Evolutionary conservation across 2,888 invertebrate genomes (phyloP).

Genomic region (Orthosia incerta): DNA sequence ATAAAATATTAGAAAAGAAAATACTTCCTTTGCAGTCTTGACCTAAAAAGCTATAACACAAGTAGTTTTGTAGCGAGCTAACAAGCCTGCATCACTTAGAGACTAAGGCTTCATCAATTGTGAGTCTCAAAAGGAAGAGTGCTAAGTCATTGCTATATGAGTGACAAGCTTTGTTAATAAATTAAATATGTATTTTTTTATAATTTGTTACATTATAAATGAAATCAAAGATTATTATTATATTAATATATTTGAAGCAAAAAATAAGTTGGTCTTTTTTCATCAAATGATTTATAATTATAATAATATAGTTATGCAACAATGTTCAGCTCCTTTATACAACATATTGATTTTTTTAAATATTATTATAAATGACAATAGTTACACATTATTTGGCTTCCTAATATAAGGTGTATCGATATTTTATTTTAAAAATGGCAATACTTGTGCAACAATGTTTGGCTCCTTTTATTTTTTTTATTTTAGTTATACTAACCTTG

Average conservation of each 20-base stretch:
- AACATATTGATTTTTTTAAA: neutral
- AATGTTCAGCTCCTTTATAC: neutral
- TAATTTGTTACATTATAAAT: neutral
- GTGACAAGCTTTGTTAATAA: neutral
- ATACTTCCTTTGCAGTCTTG: slow-evolving; percentile 24
- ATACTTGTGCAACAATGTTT: neutral
- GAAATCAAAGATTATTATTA: neutral
- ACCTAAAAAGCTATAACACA: slow-evolving; percentile 31
- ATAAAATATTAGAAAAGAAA: neutral
- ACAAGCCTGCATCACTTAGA: slow-evolving; percentile 7
- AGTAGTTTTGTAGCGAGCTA: neutral
- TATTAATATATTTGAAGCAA: neutral
- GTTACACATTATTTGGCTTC: no score
- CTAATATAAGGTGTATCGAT: no score
- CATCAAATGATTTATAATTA: neutral
- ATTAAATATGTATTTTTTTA: neutral
- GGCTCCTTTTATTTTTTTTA: no score
- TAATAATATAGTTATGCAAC: slow-evolving; percentile 11
- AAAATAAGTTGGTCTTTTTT: neutral
- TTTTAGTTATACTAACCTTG: slow-evolving; percentile 90
- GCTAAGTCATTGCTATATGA: neutral
- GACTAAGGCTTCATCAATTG: neutral
- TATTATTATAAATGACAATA: no score
- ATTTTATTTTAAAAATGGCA: neutral
- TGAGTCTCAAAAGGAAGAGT: slow-evolving; percentile 17